Percentiles rank a stretch among this genome's conserved stretches.
Conservation (phyloP, 1,140 invertebrate species). For the Calliphora vicina region DNA sequence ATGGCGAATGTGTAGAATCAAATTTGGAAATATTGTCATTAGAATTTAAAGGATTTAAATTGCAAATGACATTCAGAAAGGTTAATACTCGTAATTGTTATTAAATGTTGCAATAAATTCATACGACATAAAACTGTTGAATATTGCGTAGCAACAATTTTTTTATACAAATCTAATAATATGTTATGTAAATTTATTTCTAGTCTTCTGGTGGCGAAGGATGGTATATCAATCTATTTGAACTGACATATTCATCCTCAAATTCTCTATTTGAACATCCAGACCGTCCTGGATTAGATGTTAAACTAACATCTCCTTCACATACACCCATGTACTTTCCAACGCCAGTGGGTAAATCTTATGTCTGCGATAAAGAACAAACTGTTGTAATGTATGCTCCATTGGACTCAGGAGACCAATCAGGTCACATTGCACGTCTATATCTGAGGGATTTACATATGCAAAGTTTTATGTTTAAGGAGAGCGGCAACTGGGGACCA, state of each 20-base stretch:
- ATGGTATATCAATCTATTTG: constrained; percentile 81
- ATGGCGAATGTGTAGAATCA: constrained; percentile 73
- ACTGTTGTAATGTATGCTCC: constrained; percentile 59
- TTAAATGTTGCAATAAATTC: background rate
- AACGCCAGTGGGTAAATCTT: constrained; percentile 86
- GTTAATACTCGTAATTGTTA: constrained; percentile 42
- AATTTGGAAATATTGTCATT: constrained; percentile 74
- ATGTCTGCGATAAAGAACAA: constrained; percentile 74
- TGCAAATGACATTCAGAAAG: constrained; percentile 76
- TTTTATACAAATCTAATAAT: background rate
- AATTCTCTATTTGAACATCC: constrained; percentile 67
- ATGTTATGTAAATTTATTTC: background rate
- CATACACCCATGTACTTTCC: constrained; percentile 75
- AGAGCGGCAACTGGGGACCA: constrained; percentile 67
- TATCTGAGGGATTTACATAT: constrained; percentile 68
- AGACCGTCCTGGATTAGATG: constrained; percentile 64
- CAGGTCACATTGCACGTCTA: constrained; percentile 66
- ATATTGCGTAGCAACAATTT: too few species aligned
- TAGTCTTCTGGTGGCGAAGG: constrained; percentile 78
- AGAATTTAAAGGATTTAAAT: constrained; percentile 74
- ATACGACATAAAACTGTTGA: too few species aligned
- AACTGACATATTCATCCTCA: constrained; percentile 70
- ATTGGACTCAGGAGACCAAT: constrained; percentile 57
- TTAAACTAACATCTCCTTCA: constrained; percentile 68
- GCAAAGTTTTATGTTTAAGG: constrained; percentile 71